These are phyloP conservation scores for Bicyclus anynana DNA, from an alignment of 1,140 invertebrate genomes.

Conservation along the genomic window DNA sequence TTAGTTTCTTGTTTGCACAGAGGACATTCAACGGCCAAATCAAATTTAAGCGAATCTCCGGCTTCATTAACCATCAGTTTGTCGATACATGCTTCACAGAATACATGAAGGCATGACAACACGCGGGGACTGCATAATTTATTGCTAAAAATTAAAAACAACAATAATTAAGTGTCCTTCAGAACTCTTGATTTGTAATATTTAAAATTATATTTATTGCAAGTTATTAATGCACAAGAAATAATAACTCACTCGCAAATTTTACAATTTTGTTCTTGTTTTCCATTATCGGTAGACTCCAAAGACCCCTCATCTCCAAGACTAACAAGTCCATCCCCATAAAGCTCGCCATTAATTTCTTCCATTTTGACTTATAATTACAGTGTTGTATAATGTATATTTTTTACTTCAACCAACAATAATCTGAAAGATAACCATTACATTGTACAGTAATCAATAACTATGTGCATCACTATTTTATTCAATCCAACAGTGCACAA, in stretches of 20 bases:
- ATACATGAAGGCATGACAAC: slow-evolving; percentile 94
- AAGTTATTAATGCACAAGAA: too few species aligned
- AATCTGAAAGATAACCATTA: slow-evolving; percentile 46
- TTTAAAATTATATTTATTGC: not conserved
- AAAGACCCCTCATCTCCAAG: slow-evolving; percentile 74
- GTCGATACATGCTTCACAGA: slow-evolving; percentile 92
- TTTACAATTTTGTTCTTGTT: slow-evolving; percentile 76
- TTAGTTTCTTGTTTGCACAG: slow-evolving; percentile 90
- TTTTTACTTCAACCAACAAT: slow-evolving; percentile 61
- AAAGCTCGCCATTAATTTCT: slow-evolving; percentile 76
- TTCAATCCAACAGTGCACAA: too few species aligned
- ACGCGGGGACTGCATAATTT: slow-evolving; percentile 89
- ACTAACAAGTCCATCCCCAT: slow-evolving; percentile 70
- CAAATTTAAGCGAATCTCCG: slow-evolving; percentile 79
- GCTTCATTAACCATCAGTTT: slow-evolving; percentile 86
- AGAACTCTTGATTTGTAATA: too few species aligned
- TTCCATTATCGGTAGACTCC: slow-evolving; percentile 71
- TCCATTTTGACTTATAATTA: slow-evolving; percentile 75
- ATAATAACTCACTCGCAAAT: slow-evolving; percentile 76
- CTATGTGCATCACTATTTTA: too few species aligned
- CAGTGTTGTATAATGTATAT: slow-evolving; percentile 66
- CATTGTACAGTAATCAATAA: too few species aligned
- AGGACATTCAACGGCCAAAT: slow-evolving; percentile 82
- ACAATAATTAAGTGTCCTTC: not conserved
- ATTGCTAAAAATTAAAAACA: slow-evolving; percentile 76